Conservation (phyloP, 2,888 invertebrate species). For the Drosophila tripunctata region DNA sequence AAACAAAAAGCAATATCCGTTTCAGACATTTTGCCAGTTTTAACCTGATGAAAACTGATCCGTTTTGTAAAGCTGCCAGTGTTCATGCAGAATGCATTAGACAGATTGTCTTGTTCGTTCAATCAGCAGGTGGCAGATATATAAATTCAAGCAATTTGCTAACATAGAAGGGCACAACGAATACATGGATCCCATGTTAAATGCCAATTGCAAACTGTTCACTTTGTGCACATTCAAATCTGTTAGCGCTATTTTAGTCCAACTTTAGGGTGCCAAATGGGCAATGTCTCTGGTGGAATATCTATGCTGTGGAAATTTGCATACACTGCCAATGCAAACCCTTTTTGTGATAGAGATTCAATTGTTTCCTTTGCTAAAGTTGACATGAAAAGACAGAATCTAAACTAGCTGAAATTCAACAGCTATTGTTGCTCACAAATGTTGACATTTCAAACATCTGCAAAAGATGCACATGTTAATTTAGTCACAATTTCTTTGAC, state of each 20-base stretch:
- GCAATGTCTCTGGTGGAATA: background rate
- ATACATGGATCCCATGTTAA: background rate
- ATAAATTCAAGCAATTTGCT: constrained; percentile 4
- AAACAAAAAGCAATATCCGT: background rate
- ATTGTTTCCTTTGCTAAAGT: background rate
- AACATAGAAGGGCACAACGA: too few species aligned
- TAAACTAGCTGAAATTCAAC: background rate
- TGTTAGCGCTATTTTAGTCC: constrained; percentile 39
- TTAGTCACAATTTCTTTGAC: too few species aligned
- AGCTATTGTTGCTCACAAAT: background rate
- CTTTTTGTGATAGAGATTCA: background rate
- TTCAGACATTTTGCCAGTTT: background rate
- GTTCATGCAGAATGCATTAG: constrained; percentile 46
- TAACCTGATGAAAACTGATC: background rate
- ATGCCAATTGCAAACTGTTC: constrained; percentile 4
- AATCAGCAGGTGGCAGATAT: constrained; percentile 18
- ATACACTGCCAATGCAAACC: background rate
- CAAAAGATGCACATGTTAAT: too few species aligned
- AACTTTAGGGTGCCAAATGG: background rate
- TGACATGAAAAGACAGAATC: background rate
- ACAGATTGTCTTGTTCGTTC: constrained; percentile 49
- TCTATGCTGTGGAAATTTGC: background rate
- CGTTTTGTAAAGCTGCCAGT: background rate
- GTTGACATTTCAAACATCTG: background rate
- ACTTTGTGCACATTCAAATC: constrained; percentile 19